Base-by-base conservation (phyloP, 1,140 invertebrate species). In the Drepana arcuata region DNA sequence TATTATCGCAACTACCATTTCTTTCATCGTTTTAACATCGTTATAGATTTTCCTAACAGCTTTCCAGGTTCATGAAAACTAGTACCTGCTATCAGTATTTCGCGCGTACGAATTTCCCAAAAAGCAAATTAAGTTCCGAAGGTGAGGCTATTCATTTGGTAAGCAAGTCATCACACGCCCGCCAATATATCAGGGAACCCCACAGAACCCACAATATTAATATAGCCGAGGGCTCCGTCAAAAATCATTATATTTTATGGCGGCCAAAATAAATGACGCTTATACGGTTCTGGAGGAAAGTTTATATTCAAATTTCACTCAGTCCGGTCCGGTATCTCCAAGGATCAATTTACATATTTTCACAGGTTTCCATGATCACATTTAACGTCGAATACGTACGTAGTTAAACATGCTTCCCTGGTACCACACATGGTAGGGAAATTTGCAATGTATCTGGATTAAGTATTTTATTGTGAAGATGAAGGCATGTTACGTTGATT, bases 221-320 rank as follows among this genome's bases (percentile, higher is more conserved):
- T 73, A 75, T 60, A 50, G 55, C 64, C 52, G 44, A 60, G 53
- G 61, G 66, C 66, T 60, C 48, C 64, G 71, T 72, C 74, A 77
- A 78, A 81, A 81, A 79, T 77, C 70, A 81, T 81, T 79, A 81
- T 77, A 81, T 79, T 81, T 81, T 78, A 81, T 75, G 68, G 44
- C 49, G 64, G 18, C 51, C 66, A 48, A 73, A 81, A 77, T 74
- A 81, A 78, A 78, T 78, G 77, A 56, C 63, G 66, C 70, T 71
- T 77, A 74, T 81, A 78, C 58, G 64, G 55, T 53, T 38, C 51
- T 47, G 53, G 40, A 40, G 56, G 63, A 73, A 81, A 81, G 71
- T 81, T 78, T 79, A 77, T 73, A 81, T 81, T 81, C 73, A 78
- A 79, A 81, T 79, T 74, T 66, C 61, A 69, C 53, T 66, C 59